Evolutionary conservation across 2,797 vertebrate species (phyloP).

Genomic region (Mallotus villosus): DNA sequence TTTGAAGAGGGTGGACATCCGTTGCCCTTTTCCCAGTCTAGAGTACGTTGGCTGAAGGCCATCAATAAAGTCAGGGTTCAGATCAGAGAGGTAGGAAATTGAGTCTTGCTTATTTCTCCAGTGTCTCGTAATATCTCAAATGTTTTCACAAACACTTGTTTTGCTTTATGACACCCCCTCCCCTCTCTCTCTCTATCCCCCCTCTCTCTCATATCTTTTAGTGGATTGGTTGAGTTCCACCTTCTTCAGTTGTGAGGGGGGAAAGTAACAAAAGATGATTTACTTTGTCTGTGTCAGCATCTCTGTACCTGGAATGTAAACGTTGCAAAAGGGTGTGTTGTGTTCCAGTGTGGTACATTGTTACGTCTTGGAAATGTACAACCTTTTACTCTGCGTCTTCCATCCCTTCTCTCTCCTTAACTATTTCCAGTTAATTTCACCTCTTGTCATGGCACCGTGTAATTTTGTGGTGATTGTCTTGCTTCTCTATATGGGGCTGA

Average conservation of each 20-base stretch:
- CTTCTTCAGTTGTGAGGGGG: neutral
- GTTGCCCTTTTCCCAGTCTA: conserved; percentile 82
- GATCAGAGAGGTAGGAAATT: conserved; percentile 89
- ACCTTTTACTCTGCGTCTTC: conserved; percentile 1
- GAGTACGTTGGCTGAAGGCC: conserved; percentile 90
- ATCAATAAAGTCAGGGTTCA: conserved; percentile 93
- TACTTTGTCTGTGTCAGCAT: neutral
- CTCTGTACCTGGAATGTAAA: too few species aligned
- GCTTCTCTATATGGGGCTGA: conserved; percentile 24
- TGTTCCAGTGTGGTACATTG: neutral
- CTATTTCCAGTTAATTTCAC: conserved; percentile 5
- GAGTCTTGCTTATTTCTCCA: conserved; percentile 3
- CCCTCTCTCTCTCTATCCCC: neutral
- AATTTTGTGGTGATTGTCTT: conserved; percentile 29
- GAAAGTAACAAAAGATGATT: neutral
- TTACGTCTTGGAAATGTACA: conserved; percentile 11
- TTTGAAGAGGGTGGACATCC: conserved; percentile 76
- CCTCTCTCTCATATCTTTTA: conserved; percentile 2
- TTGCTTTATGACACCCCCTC: neutral
- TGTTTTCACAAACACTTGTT: neutral
- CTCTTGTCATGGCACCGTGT: conserved; percentile 22
- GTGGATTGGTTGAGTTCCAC: conserved; percentile 53
- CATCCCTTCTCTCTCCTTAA: neutral
- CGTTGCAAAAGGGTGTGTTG: too few species aligned
- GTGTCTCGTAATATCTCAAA: neutral